Percentiles rank a stretch among this genome's conserved stretches.
These are phyloP conservation scores for Arrhopalites spinosus DNA, from an alignment of 2,888 invertebrate species.

Conservation along the genomic window DNA sequence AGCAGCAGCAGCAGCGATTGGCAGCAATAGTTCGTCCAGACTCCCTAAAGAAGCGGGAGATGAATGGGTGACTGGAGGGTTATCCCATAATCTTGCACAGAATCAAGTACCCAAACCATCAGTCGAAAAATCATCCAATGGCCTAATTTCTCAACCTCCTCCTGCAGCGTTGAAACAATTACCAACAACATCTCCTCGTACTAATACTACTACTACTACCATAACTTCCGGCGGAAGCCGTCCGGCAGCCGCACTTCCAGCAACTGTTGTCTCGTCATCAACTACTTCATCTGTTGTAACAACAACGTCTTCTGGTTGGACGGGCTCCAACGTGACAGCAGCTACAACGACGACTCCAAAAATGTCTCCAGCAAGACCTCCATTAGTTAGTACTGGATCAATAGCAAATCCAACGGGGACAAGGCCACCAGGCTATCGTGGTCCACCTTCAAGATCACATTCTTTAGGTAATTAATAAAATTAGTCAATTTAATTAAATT, in stretches of 20 bases:
- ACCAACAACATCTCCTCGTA: neutral
- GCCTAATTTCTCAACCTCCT: neutral
- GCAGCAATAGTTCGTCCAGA: slow-evolving; percentile 24
- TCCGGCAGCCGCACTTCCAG: neutral
- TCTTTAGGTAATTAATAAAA: slow-evolving; percentile 41
- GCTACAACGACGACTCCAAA: neutral
- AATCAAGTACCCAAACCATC: slow-evolving; percentile 49
- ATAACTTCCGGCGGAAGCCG: neutral
- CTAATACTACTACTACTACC: neutral
- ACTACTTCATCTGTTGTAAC: neutral
- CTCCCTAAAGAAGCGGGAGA: slow-evolving; percentile 7
- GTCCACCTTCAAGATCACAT: slow-evolving; percentile 50
- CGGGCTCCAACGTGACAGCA: neutral
- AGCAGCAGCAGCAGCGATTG: neutral
- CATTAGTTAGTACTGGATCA: slow-evolving; percentile 44
- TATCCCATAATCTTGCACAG: slow-evolving; percentile 50
- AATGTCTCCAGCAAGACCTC: slow-evolving; percentile 28
- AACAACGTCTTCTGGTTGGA: neutral
- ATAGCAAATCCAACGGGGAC: slow-evolving; percentile 25
- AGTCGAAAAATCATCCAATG: slow-evolving; percentile 24
- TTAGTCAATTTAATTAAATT: neutral
- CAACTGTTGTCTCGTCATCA: neutral
- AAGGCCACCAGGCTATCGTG: slow-evolving; percentile 46
- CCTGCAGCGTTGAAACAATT: neutral
- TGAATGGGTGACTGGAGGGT: slow-evolving; percentile 34